Evolutionary conservation across 2,888 invertebrate genomes (phyloP).

Genomic region (Flabesymbios commensalis): DNA sequence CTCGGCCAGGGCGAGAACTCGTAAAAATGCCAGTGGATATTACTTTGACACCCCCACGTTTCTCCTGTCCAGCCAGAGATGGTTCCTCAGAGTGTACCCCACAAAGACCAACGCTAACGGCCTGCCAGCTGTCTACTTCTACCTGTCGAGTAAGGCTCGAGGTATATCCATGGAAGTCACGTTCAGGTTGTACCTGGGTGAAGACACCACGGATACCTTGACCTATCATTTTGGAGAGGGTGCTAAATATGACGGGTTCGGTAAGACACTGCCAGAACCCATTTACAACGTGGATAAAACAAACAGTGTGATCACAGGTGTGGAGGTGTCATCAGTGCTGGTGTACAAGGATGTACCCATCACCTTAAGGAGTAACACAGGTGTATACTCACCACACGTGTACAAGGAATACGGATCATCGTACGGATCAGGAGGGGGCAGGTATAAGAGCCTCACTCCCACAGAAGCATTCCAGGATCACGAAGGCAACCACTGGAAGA

Average conservation of each 20-base stretch:
- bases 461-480: constrained; percentile 36
- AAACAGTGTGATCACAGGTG: constrained; percentile 26
- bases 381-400: constrained; percentile 16
- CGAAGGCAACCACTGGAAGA: constrained; percentile 39
- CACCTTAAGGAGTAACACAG: not conserved
- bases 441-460: constrained; percentile 16
- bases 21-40: constrained; percentile 38
- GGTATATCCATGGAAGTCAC: constrained; percentile 29
- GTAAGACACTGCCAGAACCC: constrained; percentile 34
- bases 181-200: constrained; percentile 31
- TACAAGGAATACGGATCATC: constrained; percentile 20
- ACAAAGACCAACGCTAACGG: constrained; percentile 32
- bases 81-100: constrained; percentile 39
- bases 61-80: constrained; percentile 28
- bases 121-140: constrained; percentile 38
- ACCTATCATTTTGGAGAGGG: constrained; percentile 39
- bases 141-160: constrained; percentile 29
- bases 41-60: constrained; percentile 38
- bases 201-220: constrained; percentile 34
- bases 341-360: constrained; percentile 27
- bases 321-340: constrained; percentile 27
- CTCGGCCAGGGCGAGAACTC: constrained; percentile 24
- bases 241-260: constrained; percentile 40
- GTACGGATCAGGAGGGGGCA: constrained; percentile 7
- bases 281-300: constrained; percentile 24